Percentiles rank a stretch among this genome's conserved stretches.
phyloP scores from a whole-genome alignment of 2,888 invertebrate species.

The Esperia sulphurella region DNA sequence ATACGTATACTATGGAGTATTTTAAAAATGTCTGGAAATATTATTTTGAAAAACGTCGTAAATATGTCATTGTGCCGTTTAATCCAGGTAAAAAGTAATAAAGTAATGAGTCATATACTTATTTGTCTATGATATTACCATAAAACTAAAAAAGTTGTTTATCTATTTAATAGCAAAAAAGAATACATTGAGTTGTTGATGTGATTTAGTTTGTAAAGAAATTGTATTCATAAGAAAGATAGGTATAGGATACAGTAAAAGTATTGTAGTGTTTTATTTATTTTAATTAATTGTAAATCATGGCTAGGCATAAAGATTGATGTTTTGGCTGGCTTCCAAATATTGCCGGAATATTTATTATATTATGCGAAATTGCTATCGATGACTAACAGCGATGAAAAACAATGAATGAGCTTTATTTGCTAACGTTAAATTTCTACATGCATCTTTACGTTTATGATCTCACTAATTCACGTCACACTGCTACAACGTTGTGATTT shows the following conservation, averaged over 20 bases:
- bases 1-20: conserved; percentile 48
- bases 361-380: conserved; percentile 21
- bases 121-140: no score
- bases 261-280: neutral
- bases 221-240: no score
- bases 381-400: conserved; percentile 28
- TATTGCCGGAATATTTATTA: conserved; percentile 19
- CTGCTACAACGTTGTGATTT: no score
- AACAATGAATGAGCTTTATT: conserved; percentile 14
- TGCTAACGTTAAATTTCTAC: neutral
- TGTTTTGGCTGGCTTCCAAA: conserved; percentile 42
- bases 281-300: neutral
- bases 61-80: conserved; percentile 62
- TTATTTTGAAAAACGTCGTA: conserved; percentile 55
- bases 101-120: no score
- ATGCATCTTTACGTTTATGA: no score
- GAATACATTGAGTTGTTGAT: no score
- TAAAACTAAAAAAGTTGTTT: no score
- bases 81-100: conserved; percentile 51
- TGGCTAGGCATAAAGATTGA: conserved; percentile 16
- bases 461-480: no score
- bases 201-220: no score
- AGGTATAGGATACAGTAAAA: no score
- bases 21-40: conserved; percentile 59
- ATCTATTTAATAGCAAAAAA: no score